phyloP scores from a whole-genome alignment of 2,797 vertebrate genomes.

The Argya squamiceps region DNA sequence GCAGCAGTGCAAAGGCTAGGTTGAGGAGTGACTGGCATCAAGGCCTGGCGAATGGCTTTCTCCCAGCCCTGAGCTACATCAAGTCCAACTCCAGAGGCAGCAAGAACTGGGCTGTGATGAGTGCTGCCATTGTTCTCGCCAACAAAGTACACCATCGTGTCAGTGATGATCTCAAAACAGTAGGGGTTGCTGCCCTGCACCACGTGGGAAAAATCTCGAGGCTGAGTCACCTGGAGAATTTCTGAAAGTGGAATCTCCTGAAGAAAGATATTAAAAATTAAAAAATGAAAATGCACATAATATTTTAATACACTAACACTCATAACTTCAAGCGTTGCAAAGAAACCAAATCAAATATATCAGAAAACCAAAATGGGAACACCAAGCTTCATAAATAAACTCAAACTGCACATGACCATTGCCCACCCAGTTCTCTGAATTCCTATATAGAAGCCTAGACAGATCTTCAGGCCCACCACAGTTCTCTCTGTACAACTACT shows the following conservation, averaged over 20 bases:
- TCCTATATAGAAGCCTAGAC: neutral
- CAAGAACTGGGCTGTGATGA: slow-evolving; percentile 89
- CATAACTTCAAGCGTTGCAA: neutral
- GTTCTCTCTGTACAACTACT: neutral
- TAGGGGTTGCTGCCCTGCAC: slow-evolving; percentile 93
- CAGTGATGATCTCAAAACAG: slow-evolving; percentile 98
- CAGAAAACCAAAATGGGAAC: neutral
- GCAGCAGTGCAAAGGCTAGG: slow-evolving; percentile 87
- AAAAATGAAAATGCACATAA: neutral
- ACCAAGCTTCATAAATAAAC: neutral
- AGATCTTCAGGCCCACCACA: neutral
- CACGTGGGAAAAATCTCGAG: slow-evolving; percentile 86
- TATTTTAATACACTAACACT: neutral
- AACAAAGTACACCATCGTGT: slow-evolving; percentile 96
- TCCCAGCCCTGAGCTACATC: slow-evolving; percentile 97
- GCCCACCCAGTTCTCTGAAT: neutral
- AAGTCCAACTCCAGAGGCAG: slow-evolving; percentile 90
- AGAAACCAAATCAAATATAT: neutral
- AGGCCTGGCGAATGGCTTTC: slow-evolving; percentile 95
- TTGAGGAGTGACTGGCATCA: slow-evolving; percentile 98
- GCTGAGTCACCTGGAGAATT: slow-evolving; percentile 93
- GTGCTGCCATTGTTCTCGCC: slow-evolving; percentile 91
- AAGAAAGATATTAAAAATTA: slow-evolving; percentile 64
- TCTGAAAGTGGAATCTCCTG: slow-evolving; percentile 98
- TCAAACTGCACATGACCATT: accelerated